Percentiles rank a stretch among this genome's conserved stretches.
These are phyloP conservation scores for Callosobruchus maculatus DNA, from an alignment of 2,888 invertebrate genomes.

Conservation along the genomic window DNA sequence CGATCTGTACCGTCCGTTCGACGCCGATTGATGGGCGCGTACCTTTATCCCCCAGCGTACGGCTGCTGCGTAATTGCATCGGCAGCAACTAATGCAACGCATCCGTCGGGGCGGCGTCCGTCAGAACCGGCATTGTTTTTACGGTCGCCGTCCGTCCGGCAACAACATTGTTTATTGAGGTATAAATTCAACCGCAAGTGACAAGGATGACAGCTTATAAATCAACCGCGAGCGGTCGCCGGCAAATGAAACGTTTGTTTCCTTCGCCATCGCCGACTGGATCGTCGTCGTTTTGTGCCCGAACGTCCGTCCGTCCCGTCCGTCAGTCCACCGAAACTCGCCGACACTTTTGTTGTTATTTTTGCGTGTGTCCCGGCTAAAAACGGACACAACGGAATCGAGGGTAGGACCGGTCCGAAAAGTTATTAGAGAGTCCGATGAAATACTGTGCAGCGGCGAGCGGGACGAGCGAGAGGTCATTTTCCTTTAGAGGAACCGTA, in stretches of 20 bases:
- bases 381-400: background rate
- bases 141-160: background rate
- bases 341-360: background rate
- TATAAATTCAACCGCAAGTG: slow-evolving; percentile 16
- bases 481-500: too few species aligned
- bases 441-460: background rate
- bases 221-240: slow-evolving; percentile 14
- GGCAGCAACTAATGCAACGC: slow-evolving; percentile 8
- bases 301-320: slow-evolving; percentile 3
- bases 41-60: too few species aligned
- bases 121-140: background rate
- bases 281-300: slow-evolving; percentile 7
- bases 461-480: background rate
- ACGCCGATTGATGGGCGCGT: too few species aligned
- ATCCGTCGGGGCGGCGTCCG: background rate
- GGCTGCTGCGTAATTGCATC: slow-evolving; percentile 11
- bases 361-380: background rate
- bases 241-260: slow-evolving; percentile 22
- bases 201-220: slow-evolving; percentile 19
- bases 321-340: background rate
- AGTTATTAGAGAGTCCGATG: background rate
- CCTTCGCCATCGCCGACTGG: slow-evolving; percentile 8
- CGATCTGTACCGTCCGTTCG: too few species aligned
- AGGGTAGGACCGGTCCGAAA: background rate
- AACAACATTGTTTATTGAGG: slow-evolving; percentile 7